These are phyloP conservation scores for Chironomus riparius DNA, from an alignment of 2,888 invertebrate genomes.

Conservation along the genomic window DNA sequence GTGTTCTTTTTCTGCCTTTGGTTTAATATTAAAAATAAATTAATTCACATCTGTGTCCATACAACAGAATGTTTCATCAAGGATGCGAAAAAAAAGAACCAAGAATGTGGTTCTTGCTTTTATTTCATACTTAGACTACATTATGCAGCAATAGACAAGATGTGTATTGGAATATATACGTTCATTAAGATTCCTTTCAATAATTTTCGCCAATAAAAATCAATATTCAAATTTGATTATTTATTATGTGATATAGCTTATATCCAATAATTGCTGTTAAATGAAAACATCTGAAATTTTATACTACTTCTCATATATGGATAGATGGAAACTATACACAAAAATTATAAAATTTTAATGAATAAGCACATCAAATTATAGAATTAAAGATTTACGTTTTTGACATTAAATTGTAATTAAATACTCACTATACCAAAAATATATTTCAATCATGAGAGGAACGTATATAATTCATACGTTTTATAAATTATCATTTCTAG, in stretches of 20 bases:
- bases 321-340: background rate
- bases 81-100: background rate
- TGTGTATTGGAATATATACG: background rate
- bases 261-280: constrained; percentile 18
- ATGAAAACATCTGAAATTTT: background rate
- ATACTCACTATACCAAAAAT: constrained; percentile 13
- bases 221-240: constrained; percentile 11
- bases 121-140: background rate
- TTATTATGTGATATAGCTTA: background rate
- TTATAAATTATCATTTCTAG: background rate
- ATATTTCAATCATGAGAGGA: background rate
- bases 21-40: constrained; percentile 25
- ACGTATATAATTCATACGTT: background rate
- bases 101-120: background rate
- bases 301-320: background rate
- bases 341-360: no score
- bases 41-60: constrained; percentile 25
- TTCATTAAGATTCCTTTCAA: background rate
- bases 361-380: background rate
- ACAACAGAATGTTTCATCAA: constrained; percentile 5
- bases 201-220: constrained; percentile 23
- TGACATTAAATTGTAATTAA: constrained; percentile 22
- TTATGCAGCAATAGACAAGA: background rate
- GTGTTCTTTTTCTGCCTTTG: background rate
- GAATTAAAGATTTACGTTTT: constrained; percentile 15